Evolutionary conservation across 2,888 invertebrate genomes (phyloP).

Genomic region (Opisthograptis luteolata): DNA sequence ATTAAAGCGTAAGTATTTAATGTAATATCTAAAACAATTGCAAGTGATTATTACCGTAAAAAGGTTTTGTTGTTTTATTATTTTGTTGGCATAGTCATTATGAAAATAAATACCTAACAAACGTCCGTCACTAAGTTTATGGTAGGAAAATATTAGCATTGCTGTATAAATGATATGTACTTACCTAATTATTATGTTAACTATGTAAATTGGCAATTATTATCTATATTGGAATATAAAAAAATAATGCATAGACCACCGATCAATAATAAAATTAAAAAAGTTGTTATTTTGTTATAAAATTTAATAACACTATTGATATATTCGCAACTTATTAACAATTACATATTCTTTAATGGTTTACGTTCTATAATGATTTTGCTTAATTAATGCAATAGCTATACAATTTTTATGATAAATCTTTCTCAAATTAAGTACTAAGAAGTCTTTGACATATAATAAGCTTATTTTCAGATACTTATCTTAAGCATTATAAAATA

Average conservation of each 20-base stretch:
- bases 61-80: background rate
- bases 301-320: background rate
- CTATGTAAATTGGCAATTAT: background rate
- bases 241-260: background rate
- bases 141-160: background rate
- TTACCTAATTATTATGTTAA: background rate
- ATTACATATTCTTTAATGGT: too few relatives aligned
- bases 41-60: conserved; percentile 1
- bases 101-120: background rate
- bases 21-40: background rate
- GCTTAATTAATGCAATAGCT: too few relatives aligned
- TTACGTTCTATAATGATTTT: too few relatives aligned
- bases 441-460: too few relatives aligned
- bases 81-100: background rate
- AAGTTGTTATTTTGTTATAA: background rate
- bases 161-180: too few relatives aligned
- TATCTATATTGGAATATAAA: background rate
- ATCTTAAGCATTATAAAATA: background rate
- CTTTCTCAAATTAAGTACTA: too few relatives aligned
- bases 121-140: conserved; percentile 7
- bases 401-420: too few relatives aligned
- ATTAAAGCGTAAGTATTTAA: conserved; percentile 9
- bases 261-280: background rate
- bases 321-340: too few relatives aligned
- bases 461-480: too few relatives aligned